These are phyloP conservation scores for Eublepharis macularius DNA, from an alignment of 2,113 vertebrate genomes.

Conservation along the genomic window DNA sequence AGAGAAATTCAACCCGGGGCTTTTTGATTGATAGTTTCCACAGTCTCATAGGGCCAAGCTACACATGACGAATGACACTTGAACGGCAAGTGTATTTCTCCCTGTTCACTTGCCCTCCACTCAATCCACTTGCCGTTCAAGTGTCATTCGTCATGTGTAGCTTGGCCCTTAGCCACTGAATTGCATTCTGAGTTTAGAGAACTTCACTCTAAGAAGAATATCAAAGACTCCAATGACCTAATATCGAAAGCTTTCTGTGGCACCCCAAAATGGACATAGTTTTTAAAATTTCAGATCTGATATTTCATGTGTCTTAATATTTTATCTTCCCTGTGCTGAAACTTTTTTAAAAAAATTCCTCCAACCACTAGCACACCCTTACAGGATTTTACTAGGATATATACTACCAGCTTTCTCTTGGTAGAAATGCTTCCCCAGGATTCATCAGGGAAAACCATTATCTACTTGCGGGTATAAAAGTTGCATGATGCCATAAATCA, in stretches of 20 bases:
- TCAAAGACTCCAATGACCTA: background rate
- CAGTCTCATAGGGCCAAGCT: too few relatives aligned
- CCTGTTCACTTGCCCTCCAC: too few relatives aligned
- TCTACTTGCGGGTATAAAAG: slow-evolving; percentile 86
- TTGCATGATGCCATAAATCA: slow-evolving; percentile 92
- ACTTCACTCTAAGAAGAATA: background rate
- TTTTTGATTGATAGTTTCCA: background rate
- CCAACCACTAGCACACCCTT: slow-evolving; percentile 19
- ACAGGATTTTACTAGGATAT: slow-evolving; percentile 68
- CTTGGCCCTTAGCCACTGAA: background rate
- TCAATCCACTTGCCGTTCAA: too few relatives aligned
- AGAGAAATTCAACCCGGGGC: background rate
- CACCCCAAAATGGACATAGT: background rate
- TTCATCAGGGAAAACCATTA: slow-evolving; percentile 87
- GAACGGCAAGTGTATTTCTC: too few relatives aligned
- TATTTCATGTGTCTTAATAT: slow-evolving; percentile 43
- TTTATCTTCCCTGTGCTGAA: slow-evolving; percentile 42
- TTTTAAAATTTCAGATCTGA: slow-evolving; percentile 28
- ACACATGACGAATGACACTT: too few relatives aligned
- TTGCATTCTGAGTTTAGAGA: background rate
- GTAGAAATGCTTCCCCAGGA: slow-evolving; percentile 78
- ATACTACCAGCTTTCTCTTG: slow-evolving; percentile 77
- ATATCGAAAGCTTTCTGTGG: background rate
- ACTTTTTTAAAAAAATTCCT: slow-evolving; percentile 25
- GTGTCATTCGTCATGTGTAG: too few relatives aligned